These are phyloP conservation scores for Eleutherodactylus coqui DNA, from an alignment of 2,797 vertebrate species.

Conservation along the genomic window DNA sequence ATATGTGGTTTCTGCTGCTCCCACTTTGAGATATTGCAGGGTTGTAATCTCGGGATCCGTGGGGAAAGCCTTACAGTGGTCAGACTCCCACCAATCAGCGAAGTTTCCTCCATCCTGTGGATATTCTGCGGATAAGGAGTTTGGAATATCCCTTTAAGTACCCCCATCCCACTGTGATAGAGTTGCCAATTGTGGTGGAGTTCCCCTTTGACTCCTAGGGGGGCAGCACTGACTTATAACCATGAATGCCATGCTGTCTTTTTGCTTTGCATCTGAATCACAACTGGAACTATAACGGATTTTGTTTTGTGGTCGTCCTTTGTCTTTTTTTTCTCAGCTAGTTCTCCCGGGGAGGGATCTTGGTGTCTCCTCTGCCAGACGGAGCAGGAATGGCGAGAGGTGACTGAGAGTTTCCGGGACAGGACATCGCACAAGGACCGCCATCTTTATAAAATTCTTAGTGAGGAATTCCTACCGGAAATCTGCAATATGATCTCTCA, in stretches of 20 bases:
- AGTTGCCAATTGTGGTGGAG: too few species aligned
- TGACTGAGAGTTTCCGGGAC: slow-evolving; percentile 94
- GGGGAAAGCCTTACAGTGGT: too few species aligned
- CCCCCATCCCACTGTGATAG: too few species aligned
- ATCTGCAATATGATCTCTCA: slow-evolving; percentile 98
- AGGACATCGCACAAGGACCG: slow-evolving; percentile 89
- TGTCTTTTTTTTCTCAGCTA: slow-evolving; percentile 57
- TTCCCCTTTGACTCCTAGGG: neutral
- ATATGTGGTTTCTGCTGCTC: too few species aligned
- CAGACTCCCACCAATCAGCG: too few species aligned
- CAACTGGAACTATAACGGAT: neutral
- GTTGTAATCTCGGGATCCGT: too few species aligned
- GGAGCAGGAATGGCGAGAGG: slow-evolving; percentile 90
- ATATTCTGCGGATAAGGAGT: too few species aligned
- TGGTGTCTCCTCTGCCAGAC: slow-evolving; percentile 96
- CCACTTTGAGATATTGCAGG: too few species aligned
- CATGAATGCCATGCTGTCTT: neutral
- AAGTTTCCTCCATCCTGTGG: too few species aligned
- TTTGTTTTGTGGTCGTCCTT: neutral
- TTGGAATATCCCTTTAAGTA: too few species aligned
- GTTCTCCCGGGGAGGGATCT: slow-evolving; percentile 76
- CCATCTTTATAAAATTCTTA: slow-evolving; percentile 94
- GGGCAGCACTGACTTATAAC: neutral
- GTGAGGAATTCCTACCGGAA: slow-evolving; percentile 96
- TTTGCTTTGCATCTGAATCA: too few species aligned